Conservation (phyloP, 2,113 vertebrate genomes). For the Oenanthe oenanthe region DNA sequence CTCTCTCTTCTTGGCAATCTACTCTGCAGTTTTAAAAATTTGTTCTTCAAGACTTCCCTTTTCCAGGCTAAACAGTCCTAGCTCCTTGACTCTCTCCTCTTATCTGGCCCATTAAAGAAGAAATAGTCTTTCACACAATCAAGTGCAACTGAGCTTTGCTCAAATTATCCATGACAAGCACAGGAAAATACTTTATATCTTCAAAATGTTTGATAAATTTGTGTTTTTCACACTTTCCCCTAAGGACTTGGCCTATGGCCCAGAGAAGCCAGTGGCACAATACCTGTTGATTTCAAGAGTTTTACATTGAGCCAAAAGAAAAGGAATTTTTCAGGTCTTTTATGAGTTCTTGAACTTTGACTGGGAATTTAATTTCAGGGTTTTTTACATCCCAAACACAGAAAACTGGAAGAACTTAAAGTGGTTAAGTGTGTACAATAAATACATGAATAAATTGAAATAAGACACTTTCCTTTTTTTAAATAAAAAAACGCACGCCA, state of each 20-base stretch:
- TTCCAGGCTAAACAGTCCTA: not conserved
- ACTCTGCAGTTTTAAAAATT: not conserved
- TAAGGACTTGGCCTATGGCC: not conserved
- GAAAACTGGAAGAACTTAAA: not conserved
- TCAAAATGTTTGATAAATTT: not conserved
- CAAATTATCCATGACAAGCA: not conserved
- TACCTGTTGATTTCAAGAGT: not conserved
- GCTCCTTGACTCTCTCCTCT: not conserved
- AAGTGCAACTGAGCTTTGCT: not conserved
- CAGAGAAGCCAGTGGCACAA: not conserved
- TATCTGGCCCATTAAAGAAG: not conserved
- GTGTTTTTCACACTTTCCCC: not conserved
- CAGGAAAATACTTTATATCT: not conserved
- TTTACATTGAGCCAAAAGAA: not conserved
- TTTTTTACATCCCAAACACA: not conserved
- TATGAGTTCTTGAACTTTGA: not conserved
- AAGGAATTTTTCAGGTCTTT: not conserved
- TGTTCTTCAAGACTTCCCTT: not conserved
- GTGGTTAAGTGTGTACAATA: not conserved
- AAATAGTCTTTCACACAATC: not conserved
- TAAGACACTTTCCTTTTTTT: rapidly evolving
- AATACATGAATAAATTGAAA: not conserved
- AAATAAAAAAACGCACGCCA: rapidly evolving
- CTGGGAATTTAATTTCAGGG: not conserved
- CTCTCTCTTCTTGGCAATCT: not conserved